phyloP scores from a whole-genome alignment of 2,797 vertebrate species.

The Petrocephalus sullivani region DNA sequence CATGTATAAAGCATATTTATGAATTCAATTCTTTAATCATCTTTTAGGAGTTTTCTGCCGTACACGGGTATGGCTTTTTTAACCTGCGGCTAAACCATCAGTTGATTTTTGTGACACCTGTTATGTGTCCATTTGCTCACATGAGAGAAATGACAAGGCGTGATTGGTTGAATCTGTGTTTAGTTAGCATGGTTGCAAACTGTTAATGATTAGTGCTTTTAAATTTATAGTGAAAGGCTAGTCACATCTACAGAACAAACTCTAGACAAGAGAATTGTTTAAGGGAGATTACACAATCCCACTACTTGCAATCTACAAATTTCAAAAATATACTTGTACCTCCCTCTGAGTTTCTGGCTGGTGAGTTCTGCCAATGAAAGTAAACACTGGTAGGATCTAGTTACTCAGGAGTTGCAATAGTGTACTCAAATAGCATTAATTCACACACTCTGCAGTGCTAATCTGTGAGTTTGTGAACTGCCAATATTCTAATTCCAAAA shows the following conservation, averaged over 20 bases:
- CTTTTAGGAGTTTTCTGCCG: background rate
- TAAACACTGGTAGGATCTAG: background rate
- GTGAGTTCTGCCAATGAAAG: background rate
- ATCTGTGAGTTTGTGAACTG: background rate
- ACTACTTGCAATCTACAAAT: background rate
- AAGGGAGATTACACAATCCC: background rate
- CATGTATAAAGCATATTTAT: constrained; percentile 21
- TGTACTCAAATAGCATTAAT: background rate
- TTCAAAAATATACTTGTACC: constrained; percentile 1
- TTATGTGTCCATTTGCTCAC: background rate
- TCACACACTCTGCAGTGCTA: background rate
- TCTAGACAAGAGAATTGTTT: background rate
- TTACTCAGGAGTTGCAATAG: background rate
- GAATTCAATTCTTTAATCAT: background rate
- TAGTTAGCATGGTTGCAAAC: background rate
- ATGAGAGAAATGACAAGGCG: background rate
- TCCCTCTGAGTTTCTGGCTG: background rate
- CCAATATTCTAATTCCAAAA: constrained; percentile 9
- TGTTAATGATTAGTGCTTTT: constrained; percentile 6
- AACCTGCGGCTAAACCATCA: constrained; percentile 11
- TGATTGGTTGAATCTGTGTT: background rate
- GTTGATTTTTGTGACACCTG: background rate
- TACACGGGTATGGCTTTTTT: background rate
- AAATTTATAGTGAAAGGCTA: background rate
- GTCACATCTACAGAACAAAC: background rate